Conservation (phyloP, 2,888 invertebrate genomes). For the Brachyptera risi region DNA sequence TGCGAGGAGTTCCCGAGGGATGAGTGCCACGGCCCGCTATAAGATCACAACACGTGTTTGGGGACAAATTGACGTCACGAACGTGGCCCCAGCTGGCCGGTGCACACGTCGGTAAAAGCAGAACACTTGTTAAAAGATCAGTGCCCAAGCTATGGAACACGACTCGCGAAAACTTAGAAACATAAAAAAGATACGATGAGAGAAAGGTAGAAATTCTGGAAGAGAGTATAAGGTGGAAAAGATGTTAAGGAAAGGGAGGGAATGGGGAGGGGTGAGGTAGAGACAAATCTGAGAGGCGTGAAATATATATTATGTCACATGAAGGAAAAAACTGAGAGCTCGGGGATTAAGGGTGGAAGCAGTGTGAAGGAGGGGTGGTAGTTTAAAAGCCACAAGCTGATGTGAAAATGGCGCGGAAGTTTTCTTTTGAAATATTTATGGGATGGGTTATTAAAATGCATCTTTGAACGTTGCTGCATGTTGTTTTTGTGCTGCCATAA, state of each 20-base stretch:
- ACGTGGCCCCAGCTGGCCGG: constrained; percentile 15
- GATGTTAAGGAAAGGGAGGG: constrained; percentile 3
- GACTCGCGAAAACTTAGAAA: constrained; percentile 13
- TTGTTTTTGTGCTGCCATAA: no score
- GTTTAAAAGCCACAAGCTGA: neutral
- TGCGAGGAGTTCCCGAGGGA: neutral
- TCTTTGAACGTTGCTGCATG: no score
- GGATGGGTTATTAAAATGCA: no score
- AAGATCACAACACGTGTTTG: constrained; percentile 11
- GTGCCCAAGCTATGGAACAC: constrained; percentile 1
- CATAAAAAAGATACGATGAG: constrained; percentile 1
- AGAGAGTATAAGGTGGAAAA: neutral
- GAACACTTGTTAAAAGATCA: constrained; percentile 19
- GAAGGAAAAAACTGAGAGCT: no score
- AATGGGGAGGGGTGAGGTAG: neutral
- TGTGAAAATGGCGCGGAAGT: neutral
- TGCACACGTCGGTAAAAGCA: constrained; percentile 6
- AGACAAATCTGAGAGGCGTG: constrained; percentile 19
- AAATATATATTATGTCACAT: constrained; percentile 13
- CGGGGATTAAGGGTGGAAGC: neutral
- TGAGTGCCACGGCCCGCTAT: neutral
- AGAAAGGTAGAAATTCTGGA: no score
- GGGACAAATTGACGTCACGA: constrained; percentile 28
- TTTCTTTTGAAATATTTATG: no score
- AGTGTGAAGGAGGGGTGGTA: neutral